Conservation (phyloP, 2,888 invertebrate genomes). For the Odontomyia ornata region DNA sequence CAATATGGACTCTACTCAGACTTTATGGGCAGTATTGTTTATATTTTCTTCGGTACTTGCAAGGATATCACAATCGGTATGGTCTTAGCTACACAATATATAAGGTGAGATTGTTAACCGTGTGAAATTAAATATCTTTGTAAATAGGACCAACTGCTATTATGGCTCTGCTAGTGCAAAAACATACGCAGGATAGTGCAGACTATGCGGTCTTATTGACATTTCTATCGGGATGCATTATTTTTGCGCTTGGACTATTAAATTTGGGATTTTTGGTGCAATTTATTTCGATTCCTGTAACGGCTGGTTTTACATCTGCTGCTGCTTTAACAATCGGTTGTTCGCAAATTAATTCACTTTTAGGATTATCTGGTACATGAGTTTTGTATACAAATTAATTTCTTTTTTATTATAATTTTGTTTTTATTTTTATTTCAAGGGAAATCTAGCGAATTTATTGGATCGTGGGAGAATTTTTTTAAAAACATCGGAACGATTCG, state of each 20-base stretch:
- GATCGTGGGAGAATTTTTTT: conserved; percentile 71
- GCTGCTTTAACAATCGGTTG: conserved; percentile 86
- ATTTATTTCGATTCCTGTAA: conserved; percentile 87
- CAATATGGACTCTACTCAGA: conserved; percentile 91
- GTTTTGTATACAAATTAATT: background rate
- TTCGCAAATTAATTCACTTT: conserved; percentile 78
- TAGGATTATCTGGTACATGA: conserved; percentile 71
- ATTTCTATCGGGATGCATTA: conserved; percentile 78
- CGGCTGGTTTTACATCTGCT: conserved; percentile 84
- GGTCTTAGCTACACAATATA: no score
- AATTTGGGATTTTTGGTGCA: conserved; percentile 83
- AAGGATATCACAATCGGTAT: conserved; percentile 81
- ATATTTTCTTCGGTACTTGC: conserved; percentile 88
- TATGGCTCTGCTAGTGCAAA: conserved; percentile 81
- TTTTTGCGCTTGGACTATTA: conserved; percentile 75
- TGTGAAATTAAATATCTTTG: background rate
- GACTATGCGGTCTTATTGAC: conserved; percentile 78
- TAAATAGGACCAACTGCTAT: conserved; percentile 86
- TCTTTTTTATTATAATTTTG: background rate
- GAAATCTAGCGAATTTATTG: conserved; percentile 71
- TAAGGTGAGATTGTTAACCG: background rate
- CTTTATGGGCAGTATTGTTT: conserved; percentile 93
- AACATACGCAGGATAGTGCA: conserved; percentile 70
- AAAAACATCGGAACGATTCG: conserved; percentile 69
- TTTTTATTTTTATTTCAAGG: background rate